A percentile compares a stretch with the other conserved stretches of the same genome.
These are phyloP conservation scores for Oscheius sp. DNA, from an alignment of 2,888 invertebrate genomes.

Conservation along the genomic window DNA sequence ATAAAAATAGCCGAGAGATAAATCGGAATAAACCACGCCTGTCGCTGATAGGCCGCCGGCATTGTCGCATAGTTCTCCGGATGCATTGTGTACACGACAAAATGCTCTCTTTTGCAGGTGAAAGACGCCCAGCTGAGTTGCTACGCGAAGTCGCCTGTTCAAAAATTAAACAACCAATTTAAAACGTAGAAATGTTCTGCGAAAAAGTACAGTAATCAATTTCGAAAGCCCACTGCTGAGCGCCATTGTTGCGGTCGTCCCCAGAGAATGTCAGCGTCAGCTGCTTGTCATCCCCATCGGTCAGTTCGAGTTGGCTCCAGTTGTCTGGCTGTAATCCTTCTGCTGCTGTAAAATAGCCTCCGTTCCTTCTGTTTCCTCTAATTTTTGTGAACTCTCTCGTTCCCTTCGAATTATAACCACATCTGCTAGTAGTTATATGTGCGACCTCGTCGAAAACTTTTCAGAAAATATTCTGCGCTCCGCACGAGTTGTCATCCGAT, in stretches of 20 bases:
- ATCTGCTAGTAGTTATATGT: slow-evolving; percentile 9
- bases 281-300: slow-evolving; percentile 18
- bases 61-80: background rate
- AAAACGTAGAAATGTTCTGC: too few relatives aligned
- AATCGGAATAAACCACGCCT: background rate
- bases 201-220: too few relatives aligned
- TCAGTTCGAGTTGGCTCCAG: slow-evolving; percentile 9
- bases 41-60: background rate
- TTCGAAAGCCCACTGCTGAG: too few relatives aligned
- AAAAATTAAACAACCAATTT: too few relatives aligned
- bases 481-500: slow-evolving; percentile 3
- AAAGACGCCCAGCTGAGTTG: too few relatives aligned
- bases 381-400: background rate
- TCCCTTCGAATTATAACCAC: background rate
- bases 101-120: too few relatives aligned
- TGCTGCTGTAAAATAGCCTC: slow-evolving; percentile 2
- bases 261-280: slow-evolving; percentile 10
- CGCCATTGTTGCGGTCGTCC: background rate
- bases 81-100: too few relatives aligned
- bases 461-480: background rate
- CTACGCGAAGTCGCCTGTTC: too few relatives aligned
- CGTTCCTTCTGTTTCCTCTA: slow-evolving; percentile 1
- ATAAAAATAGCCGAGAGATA: background rate
- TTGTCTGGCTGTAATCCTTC: slow-evolving; percentile 19
- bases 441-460: background rate